These are phyloP conservation scores for Branchellion lobata DNA, from an alignment of 2,888 invertebrate genomes.

Conservation along the genomic window DNA sequence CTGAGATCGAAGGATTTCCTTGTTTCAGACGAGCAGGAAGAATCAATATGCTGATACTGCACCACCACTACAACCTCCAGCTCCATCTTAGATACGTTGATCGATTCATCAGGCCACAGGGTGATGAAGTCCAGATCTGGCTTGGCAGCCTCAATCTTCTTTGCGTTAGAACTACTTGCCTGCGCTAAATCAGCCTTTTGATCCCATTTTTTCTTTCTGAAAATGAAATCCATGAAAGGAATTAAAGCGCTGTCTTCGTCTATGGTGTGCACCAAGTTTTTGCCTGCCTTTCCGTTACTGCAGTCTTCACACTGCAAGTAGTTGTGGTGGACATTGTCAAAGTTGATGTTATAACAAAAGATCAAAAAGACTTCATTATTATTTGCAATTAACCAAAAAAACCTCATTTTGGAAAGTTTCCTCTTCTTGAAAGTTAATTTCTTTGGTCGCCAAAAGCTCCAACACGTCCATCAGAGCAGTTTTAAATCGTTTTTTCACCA, in stretches of 20 bases:
- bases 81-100: not conserved
- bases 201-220: conserved; percentile 5
- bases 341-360: too few relatives aligned
- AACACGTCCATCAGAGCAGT: not conserved
- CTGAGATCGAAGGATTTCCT: conserved; percentile 8
- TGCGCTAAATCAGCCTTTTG: not conserved
- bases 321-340: too few relatives aligned
- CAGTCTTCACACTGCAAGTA: conserved; percentile 3
- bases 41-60: not conserved
- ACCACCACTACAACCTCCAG: conserved; percentile 11
- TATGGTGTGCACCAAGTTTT: conserved; percentile 4
- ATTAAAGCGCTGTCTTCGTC: not conserved
- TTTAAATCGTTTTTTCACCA: conserved; percentile 8
- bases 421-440: not conserved
- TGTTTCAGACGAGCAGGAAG: not conserved
- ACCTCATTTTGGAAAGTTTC: not conserved
- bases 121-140: not conserved
- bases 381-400: too few relatives aligned
- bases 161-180: not conserved
- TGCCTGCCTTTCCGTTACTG: not conserved
- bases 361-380: too few relatives aligned
- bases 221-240: not conserved
- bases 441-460: not conserved
- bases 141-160: not conserved
- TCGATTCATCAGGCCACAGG: conserved; percentile 8